A percentile compares a stretch with the other conserved stretches of the same genome.
phyloP scores from a whole-genome alignment of 2,797 vertebrate species.

The Zalophus californianus region DNA sequence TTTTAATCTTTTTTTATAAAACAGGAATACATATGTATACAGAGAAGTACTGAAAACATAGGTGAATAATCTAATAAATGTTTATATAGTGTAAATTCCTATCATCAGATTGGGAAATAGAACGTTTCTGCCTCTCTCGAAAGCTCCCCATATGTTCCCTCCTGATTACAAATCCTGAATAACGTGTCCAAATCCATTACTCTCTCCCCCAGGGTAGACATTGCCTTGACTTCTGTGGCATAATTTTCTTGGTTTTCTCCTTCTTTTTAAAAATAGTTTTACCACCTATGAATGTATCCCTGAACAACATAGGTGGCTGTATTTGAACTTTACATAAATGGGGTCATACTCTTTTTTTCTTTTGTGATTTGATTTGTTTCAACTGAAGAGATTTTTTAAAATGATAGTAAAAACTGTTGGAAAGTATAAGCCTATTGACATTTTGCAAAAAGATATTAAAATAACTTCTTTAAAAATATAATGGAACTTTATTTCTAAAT shows the following conservation, averaged over 20 bases:
- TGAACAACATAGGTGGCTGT: neutral
- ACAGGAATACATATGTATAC: neutral
- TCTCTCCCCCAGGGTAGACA: neutral
- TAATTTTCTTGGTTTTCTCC: neutral
- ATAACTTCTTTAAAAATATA: constrained; percentile 44
- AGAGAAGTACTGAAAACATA: constrained; percentile 18
- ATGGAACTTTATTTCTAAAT: constrained; percentile 50
- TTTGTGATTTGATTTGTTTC: constrained; percentile 23
- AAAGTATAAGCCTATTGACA: neutral
- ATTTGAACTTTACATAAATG: constrained; percentile 55
- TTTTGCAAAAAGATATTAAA: constrained; percentile 43
- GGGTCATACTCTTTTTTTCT: neutral
- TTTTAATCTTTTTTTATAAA: constrained; percentile 48
- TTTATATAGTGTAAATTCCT: neutral
- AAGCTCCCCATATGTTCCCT: neutral
- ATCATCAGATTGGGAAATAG: neutral
- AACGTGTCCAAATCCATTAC: neutral
- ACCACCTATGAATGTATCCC: neutral
- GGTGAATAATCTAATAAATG: constrained; percentile 17
- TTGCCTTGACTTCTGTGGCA: neutral
- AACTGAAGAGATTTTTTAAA: neutral
- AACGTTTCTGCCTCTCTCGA: neutral
- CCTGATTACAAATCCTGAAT: constrained; percentile 2
- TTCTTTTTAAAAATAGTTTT: constrained; percentile 50
- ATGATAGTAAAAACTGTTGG: constrained; percentile 2